Base-by-base conservation (phyloP, 2,888 invertebrate genomes). In the Euphydryas editha region DNA sequence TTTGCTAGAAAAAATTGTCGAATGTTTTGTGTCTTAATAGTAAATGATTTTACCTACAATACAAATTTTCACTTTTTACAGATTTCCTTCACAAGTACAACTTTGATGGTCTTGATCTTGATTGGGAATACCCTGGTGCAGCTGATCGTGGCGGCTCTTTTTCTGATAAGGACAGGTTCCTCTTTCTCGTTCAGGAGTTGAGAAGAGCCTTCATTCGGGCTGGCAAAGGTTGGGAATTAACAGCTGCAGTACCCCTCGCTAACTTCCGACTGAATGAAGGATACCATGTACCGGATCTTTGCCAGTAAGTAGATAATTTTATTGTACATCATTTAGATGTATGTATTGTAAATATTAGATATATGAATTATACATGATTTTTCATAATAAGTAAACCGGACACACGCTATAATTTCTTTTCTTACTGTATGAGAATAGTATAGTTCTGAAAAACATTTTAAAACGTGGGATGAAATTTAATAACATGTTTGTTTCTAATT, bases 81-180 rank as follows among this genome's bases (percentile, higher is more conserved):
- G 95, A 94, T 72, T 97, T 96, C 81, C 94, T 98, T 92, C 91
- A 95, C 60, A 92, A 95, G 77, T 97, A 97, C 80, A 88, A 94
- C 24, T 98, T 98, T 74, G 97, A 97, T 78, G 97, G 97, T 0
- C 95, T 98, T 78, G 97, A 98, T 81, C 92, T 97, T 76, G 97
- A 98, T 81, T 98, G 98, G 97, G 98, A 98, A 85, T 98, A 98
- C 81, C 97, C 98, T 1, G 97, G 96, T 0, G 98, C 98, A 0
- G 94, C 97, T 0, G 98, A 98, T 84, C 94, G 98, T 37, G 97
- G 97, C 8, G 98, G 98, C 44, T 95, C 94, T 64, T 97, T 95
- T 85, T 94, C 96, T 13, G 98, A 98, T 85, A 97, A 97, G 84
- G 96, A 97, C 76, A 94, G 94, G 69, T 98, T 97, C 89, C 93